These are phyloP conservation scores for Scaptomyza graminum DNA, from an alignment of 1,140 invertebrate species.

Conservation along the genomic window DNA sequence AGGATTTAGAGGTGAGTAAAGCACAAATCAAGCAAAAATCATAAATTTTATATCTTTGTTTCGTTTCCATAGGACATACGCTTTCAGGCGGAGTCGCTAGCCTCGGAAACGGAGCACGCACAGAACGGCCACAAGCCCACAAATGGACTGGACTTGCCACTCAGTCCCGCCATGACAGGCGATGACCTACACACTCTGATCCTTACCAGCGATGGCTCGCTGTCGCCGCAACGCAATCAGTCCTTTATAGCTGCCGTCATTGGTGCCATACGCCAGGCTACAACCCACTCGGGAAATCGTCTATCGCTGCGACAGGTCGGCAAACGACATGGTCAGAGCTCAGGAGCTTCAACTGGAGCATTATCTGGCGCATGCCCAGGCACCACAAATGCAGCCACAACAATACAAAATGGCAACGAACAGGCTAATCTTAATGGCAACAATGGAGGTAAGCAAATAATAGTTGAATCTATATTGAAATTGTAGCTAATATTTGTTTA, in stretches of 20 bases:
- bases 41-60: neutral
- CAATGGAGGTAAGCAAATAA: conserved; percentile 38
- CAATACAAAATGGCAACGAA: conserved; percentile 37
- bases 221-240: conserved; percentile 86
- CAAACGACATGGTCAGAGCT: conserved; percentile 43
- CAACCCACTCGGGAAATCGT: conserved; percentile 77
- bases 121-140: conserved; percentile 79
- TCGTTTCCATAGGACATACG: conserved; percentile 87
- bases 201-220: conserved; percentile 84
- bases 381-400: conserved; percentile 3
- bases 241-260: conserved; percentile 89
- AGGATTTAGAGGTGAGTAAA: conserved; percentile 88
- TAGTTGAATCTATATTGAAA: neutral
- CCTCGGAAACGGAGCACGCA: conserved; percentile 87
- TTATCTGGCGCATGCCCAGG: conserved; percentile 20
- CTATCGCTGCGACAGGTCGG: conserved; percentile 62
- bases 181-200: conserved; percentile 63
- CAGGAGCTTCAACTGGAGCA: neutral
- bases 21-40: neutral
- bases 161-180: conserved; percentile 43
- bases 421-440: conserved; percentile 51
- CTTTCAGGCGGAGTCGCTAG: conserved; percentile 90
- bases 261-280: conserved; percentile 88
- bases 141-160: conserved; percentile 66
- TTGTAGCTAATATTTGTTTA: neutral